Evolutionary conservation across 2,888 invertebrate species (phyloP), one percentile per base, ranked within the genome.

Genomic region (Lithophane semibrunnea): DNA sequence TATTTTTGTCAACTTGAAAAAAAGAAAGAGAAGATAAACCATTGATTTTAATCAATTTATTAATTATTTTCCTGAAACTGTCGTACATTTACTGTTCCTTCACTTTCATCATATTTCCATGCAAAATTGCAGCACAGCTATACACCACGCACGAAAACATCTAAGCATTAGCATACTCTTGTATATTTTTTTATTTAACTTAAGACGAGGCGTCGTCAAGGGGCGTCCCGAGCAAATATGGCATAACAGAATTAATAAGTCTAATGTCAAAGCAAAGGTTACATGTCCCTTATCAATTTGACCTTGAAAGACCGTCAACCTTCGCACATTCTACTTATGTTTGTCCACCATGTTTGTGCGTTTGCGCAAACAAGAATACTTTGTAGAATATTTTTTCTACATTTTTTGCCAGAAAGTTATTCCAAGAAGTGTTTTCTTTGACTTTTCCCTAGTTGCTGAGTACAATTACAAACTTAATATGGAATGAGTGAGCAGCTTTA

Each of bases 281-380:
- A 83, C 78, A 64, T 75, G 84, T 81, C 82, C 88, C 89, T 93
- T 92, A 93, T 92, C 91, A 90, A 87, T 84, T 86, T 78, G 94
- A 89, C 94, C 94, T 84, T 93, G 93, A 90, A 88, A 84, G 76
- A 80, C 75, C 67, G 64, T 70, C 81, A 90, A 90, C 94, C 94
- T 94, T 94, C 94, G 90, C 92, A 93, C 94, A 93, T 93, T 93
- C 93, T 93, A 93, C 87, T 82, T 84, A 89, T 90, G 87, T 91
- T 91, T 89, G 87, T 80, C 85, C 86, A 88, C 79, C 70, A 82
- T 88, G 80, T 91, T 89, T 89, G 89, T 80, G 66, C 83, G 69
- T 77, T 81, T 81, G 74, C 74, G 84, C 83, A 84, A 89, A 87
- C 73, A 88, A 75, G 77, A 47, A 64, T 72, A 77, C 73, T 72